Evolutionary conservation across 2,888 invertebrate species (phyloP).

Genomic region (Patella caerulea): DNA sequence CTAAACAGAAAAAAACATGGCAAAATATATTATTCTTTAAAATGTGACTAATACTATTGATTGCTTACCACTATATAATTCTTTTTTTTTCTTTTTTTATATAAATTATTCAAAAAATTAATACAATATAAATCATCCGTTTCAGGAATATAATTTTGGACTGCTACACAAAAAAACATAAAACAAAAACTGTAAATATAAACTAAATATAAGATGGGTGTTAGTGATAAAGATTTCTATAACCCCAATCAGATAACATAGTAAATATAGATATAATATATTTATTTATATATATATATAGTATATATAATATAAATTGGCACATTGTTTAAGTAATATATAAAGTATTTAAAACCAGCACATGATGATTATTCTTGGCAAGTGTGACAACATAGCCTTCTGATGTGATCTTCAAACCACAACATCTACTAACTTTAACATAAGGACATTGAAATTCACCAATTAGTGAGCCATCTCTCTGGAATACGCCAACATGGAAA

Average conservation of each 20-base stretch:
- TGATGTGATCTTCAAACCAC: constrained; percentile 95
- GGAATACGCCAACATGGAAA: constrained; percentile 96
- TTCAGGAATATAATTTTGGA: constrained; percentile 11
- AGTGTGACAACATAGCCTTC: constrained; percentile 91
- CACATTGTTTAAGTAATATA: constrained; percentile 63
- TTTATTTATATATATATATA: constrained; percentile 32
- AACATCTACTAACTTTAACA: constrained; percentile 98
- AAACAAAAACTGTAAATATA: constrained; percentile 12
- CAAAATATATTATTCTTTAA: constrained; percentile 4
- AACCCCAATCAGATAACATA: constrained; percentile 10
- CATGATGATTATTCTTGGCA: constrained; percentile 99
- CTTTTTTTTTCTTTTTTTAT: background rate
- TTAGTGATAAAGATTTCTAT: constrained; percentile 11
- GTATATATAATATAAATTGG: constrained; percentile 27
- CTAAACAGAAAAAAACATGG: constrained; percentile 5
- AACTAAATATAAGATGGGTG: constrained; percentile 9
- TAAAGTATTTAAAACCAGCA: constrained; percentile 83
- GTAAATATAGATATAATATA: constrained; percentile 17
- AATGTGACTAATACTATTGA: constrained; percentile 8
- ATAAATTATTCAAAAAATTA: background rate
- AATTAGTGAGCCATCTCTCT: constrained; percentile 81
- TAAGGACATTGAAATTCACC: constrained; percentile 95
- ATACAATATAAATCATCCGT: background rate
- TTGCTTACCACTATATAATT: constrained; percentile 3
- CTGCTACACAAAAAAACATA: constrained; percentile 2